These are phyloP conservation scores for Streptopelia turtur DNA, from an alignment of 2,797 vertebrate genomes.

Conservation along the genomic window DNA sequence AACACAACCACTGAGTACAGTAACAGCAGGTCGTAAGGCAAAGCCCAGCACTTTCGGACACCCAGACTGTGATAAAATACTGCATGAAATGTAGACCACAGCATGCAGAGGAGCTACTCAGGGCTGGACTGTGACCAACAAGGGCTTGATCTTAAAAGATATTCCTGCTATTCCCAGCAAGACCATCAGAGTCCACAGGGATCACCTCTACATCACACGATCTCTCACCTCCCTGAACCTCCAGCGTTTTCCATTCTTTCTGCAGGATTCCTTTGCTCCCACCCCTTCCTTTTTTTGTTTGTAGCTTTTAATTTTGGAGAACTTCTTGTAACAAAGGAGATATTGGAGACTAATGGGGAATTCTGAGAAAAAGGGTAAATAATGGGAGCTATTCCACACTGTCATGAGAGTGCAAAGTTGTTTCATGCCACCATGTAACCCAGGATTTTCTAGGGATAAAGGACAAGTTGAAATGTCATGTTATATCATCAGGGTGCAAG, in stretches of 20 bases:
- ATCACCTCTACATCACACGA: not conserved
- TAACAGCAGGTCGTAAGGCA: not conserved
- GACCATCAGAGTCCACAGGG: not conserved
- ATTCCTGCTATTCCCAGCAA: not conserved
- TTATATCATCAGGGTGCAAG: not conserved
- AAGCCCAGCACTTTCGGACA: not conserved
- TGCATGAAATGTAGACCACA: not conserved
- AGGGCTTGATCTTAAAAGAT: not conserved
- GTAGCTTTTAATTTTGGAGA: not conserved
- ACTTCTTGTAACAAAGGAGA: not conserved
- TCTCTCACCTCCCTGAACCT: not conserved
- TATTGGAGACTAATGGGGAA: not conserved
- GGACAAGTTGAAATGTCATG: not conserved
- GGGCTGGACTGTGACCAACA: not conserved
- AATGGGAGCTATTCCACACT: not conserved
- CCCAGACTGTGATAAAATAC: not conserved
- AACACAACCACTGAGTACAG: not conserved
- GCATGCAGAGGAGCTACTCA: not conserved
- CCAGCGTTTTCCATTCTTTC: not conserved
- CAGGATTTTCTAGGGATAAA: not conserved
- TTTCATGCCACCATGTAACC: not conserved
- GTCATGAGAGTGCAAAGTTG: not conserved
- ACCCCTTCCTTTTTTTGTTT: not conserved
- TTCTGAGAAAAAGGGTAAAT: not conserved
- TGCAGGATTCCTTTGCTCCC: not conserved